Evolutionary conservation across 2,797 vertebrate genomes (phyloP), one percentile per base, ranked within the genome.

Genomic region (Protonibea diacanthus): DNA sequence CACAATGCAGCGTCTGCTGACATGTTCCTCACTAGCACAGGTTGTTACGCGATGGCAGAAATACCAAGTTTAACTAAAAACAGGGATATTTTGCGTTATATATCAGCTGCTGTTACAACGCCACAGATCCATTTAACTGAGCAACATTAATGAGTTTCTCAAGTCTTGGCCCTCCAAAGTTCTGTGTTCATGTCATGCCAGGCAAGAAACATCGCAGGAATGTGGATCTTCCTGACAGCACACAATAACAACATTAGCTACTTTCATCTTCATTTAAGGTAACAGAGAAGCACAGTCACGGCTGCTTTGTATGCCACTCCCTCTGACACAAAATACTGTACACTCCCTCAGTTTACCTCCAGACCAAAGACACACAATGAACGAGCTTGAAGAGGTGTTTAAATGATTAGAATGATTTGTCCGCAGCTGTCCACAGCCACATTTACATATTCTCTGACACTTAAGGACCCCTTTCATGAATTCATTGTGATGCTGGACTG

Each of bases 151-250:
- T 78, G 73, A 77, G 78, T 78, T 82, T 85, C 67, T 86, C 55
- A 67, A 56, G 82, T 80, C 55, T 73, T 38, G 0, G 47, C 63
- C 64, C 82, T 71, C 61, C 6, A 1, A 61, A 48, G 68, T 20
- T 48, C 53, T 52, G 48, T 15, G 65, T 25, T 64, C 55, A 51
- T 55, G 7, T 48, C 49, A 67, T 20, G 75, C 56, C 18, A 52
- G 74, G 51, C 57, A 11, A 42, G 75, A 89, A 76, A 73, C 87
- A 82, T 68, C 11, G 27, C 65, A 93, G 86, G 93, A 95, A 95
- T 95, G 94, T 83, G 85, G 91, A 77, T 80, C 74, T 83, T 88
- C 93, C 89, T 83, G 92, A 94, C 81, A 55, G 85, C 77, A 23
- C 87, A 67, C 74, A 60, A 62, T 63, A 71, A 68, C 74, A 80